These are phyloP conservation scores for Patiria pectinifera DNA, from an alignment of 53 echinoderm and acorn worm species.

Conservation along the genomic window DNA sequence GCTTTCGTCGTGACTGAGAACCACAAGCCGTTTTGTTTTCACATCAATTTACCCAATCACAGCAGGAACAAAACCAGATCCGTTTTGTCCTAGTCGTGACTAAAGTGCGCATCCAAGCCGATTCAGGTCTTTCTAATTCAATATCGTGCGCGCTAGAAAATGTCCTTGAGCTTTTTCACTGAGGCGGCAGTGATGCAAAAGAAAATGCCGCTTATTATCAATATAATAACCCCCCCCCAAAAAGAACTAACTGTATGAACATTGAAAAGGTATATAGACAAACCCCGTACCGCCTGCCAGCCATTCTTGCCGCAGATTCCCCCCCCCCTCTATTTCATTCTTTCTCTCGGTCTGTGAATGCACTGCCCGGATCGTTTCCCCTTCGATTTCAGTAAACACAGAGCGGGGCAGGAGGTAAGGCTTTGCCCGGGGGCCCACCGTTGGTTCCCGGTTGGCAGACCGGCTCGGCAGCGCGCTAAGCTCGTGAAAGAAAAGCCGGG, in stretches of 20 bases:
- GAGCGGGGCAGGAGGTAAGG: slow-evolving; percentile 19
- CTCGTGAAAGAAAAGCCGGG: slow-evolving; percentile 8
- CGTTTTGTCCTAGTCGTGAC: background rate
- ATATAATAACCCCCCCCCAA: background rate
- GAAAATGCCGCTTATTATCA: slow-evolving; percentile 34
- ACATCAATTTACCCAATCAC: background rate
- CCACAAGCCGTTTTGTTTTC: background rate
- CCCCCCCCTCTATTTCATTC: background rate
- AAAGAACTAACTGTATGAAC: background rate
- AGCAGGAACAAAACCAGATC: background rate
- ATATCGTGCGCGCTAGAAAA: slow-evolving; percentile 23
- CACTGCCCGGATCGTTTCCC: background rate
- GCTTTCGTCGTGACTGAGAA: background rate
- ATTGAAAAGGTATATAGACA: background rate
- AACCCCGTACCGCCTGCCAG: background rate
- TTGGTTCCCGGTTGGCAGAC: background rate
- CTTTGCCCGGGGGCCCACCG: background rate
- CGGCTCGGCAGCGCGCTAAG: background rate
- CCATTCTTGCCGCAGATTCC: background rate
- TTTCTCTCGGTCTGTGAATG: background rate
- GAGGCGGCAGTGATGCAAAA: background rate
- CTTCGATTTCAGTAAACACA: slow-evolving; percentile 42
- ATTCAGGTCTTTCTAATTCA: slow-evolving; percentile 31
- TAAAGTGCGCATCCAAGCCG: background rate
- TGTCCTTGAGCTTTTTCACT: slow-evolving; percentile 14